These are phyloP conservation scores for Grammomys surdaster DNA, from an alignment of 2,113 vertebrate species.

Conservation along the genomic window DNA sequence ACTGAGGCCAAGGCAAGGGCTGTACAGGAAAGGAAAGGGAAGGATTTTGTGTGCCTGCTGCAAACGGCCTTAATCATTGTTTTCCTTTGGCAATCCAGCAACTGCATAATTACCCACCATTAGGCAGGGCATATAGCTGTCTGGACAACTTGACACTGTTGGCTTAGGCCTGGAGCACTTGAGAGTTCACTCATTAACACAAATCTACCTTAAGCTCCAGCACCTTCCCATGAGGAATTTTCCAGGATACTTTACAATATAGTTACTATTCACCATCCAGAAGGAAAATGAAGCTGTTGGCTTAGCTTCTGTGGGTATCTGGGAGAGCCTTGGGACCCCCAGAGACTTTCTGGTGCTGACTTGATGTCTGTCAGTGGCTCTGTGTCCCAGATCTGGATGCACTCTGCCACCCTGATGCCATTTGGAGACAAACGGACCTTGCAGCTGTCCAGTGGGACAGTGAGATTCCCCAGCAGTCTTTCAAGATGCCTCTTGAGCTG, in stretches of 20 bases:
- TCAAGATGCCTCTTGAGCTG: neutral
- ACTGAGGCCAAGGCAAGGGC: conserved; percentile 34
- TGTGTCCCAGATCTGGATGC: neutral
- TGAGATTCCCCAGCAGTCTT: neutral
- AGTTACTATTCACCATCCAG: neutral
- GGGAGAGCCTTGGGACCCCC: neutral
- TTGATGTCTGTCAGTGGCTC: neutral
- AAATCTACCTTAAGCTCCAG: neutral
- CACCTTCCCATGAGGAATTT: neutral
- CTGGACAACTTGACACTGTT: conserved; percentile 68
- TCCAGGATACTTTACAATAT: neutral
- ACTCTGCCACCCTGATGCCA: neutral
- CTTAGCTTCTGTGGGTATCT: neutral
- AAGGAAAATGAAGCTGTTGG: rapidly evolving
- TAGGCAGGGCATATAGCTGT: conserved; percentile 68
- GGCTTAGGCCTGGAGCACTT: conserved; percentile 13
- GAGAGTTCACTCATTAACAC: neutral
- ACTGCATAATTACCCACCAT: conserved; percentile 79
- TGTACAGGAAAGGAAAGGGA: conserved; percentile 49
- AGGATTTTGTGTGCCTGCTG: conserved; percentile 64
- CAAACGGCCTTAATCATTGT: conserved; percentile 82
- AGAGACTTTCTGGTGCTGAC: neutral
- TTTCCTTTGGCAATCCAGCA: conserved; percentile 73
- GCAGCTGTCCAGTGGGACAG: neutral
- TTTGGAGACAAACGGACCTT: neutral